Base-by-base conservation (phyloP, 2,113 vertebrate species). In the Emydura subglobosa region DNA sequence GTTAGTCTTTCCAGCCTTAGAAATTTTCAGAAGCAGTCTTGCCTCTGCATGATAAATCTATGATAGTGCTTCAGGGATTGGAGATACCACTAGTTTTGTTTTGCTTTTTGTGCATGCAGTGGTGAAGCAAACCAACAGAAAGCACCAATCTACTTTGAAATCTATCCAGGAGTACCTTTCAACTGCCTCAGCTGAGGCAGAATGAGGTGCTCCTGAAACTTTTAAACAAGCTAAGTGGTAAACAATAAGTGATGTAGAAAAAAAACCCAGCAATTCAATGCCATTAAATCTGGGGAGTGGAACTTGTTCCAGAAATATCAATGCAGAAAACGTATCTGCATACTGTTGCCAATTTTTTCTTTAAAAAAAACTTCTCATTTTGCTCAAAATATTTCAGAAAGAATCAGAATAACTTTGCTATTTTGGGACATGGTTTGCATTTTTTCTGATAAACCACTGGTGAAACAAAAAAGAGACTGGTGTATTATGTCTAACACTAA, bases 1-100 rank as follows among this genome's bases (percentile, higher is more conserved):
- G 81, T 84, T 91, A 94, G 94, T 39, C 21, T 91, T 86, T 94
- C 80, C 78, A 94, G 92, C 29, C 86, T 94, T 21, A 47, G 42
- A n/a, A 94, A 82, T 95, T 96, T n/a, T 86, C 14, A 47, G 39
- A 34, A 57, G 49, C 4, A 51, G 3, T 50, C 47, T 91, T 87
- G 31, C 54, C 88, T 81, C 68, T 83, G 39, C n/a, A 79, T 72
- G 79, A 80, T 91, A 85, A 78, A 78, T 44, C 22, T 47, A 25
- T 78, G 25, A 25, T 44, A 78, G 24, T 47, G 42, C 42, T 94
- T 85, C 91, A 91, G 9, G 6, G 2, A 8, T 79, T 27, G 42
- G 74, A 95, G 9, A 90, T 9, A 55, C 0, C 1, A 34, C 79
- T 50, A 89, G 24, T 10, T n/a, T 27, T 76, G 24, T 42, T 9